Evolutionary conservation across 2,113 vertebrate genomes (phyloP), one percentile per base, ranked within the genome.

Genomic region (Embiotoca jacksoni): DNA sequence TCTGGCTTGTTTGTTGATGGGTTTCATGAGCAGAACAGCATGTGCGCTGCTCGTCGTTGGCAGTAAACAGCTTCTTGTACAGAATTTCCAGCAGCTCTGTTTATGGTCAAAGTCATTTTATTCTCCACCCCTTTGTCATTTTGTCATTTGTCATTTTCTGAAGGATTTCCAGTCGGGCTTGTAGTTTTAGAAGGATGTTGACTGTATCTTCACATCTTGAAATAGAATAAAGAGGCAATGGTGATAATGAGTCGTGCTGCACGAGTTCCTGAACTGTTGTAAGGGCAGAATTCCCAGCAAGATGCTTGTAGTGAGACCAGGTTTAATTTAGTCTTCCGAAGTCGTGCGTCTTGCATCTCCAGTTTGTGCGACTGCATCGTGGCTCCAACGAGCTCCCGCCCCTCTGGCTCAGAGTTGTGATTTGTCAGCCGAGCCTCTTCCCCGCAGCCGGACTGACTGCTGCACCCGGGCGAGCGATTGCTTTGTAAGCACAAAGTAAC

Each of bases 401-500:
- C 3, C 36, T 62, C 32, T 5, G 6, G 37, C 30, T 78, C n/a
- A 1, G 54, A 11, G 55, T 23, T 55, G 30, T 35, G 55, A 70
- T 76, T 68, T 11, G 47, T 62, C 65, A 1, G 50, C 66, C 72
- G 39, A 68, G 55, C 23, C 10, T 61, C 50, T 8, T 37, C 13
- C 44, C 32, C 14, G 3, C 52, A 39, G 33, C 5, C 33, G 3
- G 44, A 53, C 72, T 16, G 63, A 76, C 52, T 41, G 63, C 56
- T 32, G 52, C 13, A 69, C 37, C 58, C 6, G 32, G 63, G 35
- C 16, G 67, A 78, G 10, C 60, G 61, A 85, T 10, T 47, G 81
- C 60, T 35, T 9, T 63, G 47, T 70, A 37, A 73, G 75, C 78
- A 75, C 30, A 68, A 79, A 62, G 60, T 36, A 54, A 62, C 16